These are phyloP conservation scores for Drosophila albomicans DNA, from an alignment of 1,140 invertebrate species.

Conservation along the genomic window DNA sequence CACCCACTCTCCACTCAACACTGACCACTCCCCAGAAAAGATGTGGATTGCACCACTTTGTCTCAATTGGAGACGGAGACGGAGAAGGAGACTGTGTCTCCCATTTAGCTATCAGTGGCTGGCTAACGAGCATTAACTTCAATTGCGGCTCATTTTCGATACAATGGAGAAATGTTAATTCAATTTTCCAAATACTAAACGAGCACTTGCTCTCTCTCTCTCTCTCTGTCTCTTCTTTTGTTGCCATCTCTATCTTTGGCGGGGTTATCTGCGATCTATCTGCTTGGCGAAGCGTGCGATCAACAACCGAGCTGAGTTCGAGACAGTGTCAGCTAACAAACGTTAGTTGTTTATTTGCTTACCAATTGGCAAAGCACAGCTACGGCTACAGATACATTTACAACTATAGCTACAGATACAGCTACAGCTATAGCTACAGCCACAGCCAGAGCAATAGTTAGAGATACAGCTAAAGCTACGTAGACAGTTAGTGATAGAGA, in stretches of 20 bases:
- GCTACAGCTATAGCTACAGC: conserved; percentile 13
- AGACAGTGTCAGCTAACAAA: conserved; percentile 14
- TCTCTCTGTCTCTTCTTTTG: neutral
- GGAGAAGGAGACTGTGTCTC: neutral
- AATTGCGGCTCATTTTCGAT: conserved; percentile 65
- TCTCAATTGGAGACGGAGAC: conserved; percentile 32
- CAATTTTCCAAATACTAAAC: conserved; percentile 59
- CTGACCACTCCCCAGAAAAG: neutral
- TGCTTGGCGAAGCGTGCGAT: conserved; percentile 40
- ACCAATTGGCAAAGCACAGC: conserved; percentile 67
- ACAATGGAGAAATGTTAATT: conserved; percentile 57
- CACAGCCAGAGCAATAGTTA: conserved; percentile 12
- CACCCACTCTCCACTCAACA: conserved; percentile 15
- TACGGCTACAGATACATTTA: conserved; percentile 42
- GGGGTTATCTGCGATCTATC: conserved; percentile 32
- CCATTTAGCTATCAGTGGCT: conserved; percentile 33
- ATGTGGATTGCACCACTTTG: conserved; percentile 28
- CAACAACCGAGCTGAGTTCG: conserved; percentile 15
- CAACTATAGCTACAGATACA: conserved; percentile 51
- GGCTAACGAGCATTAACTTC: conserved; percentile 59
- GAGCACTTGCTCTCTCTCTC: conserved; percentile 16
- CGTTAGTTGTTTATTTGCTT: conserved; percentile 71
- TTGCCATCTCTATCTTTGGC: neutral
- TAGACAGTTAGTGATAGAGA: conserved; percentile 38
- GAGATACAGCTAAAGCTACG: conserved; percentile 25